Evolutionary conservation across 2,797 vertebrate species (phyloP).

Genomic region (Scolopax bukidnonensis): DNA sequence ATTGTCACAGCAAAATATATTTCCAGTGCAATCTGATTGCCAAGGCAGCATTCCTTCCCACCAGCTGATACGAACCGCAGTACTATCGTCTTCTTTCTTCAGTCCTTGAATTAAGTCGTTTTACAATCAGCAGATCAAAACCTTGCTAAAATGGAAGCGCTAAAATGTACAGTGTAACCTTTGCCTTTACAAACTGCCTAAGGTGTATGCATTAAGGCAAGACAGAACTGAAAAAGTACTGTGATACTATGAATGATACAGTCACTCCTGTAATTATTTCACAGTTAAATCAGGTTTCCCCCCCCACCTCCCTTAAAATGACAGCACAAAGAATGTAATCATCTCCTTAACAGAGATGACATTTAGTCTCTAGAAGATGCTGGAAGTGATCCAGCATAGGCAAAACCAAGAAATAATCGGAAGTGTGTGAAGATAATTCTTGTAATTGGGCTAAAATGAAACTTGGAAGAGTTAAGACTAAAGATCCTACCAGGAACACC

Average conservation of each 20-base stretch:
- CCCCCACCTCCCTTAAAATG: background rate
- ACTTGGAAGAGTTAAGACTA: conserved; percentile 33
- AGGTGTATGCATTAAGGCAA: conserved; percentile 7
- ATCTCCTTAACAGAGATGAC: conserved; percentile 33
- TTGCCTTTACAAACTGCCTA: background rate
- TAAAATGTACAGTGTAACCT: conserved; percentile 13
- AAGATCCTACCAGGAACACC: background rate
- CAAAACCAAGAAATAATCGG: background rate
- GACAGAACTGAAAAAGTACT: conserved; percentile 41
- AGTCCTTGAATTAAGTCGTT: background rate
- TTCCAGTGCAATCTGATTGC: conserved; percentile 41
- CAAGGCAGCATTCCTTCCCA: conserved; percentile 11
- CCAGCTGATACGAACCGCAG: background rate
- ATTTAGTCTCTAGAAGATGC: conserved; percentile 37
- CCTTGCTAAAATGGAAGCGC: conserved; percentile 25
- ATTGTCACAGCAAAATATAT: conserved; percentile 26
- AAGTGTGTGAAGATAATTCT: background rate
- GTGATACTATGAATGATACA: background rate
- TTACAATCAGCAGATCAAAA: conserved; percentile 30
- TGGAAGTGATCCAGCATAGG: conserved; percentile 30
- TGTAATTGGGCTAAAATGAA: background rate
- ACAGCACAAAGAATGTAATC: conserved; percentile 33
- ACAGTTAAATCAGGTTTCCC: conserved; percentile 29
- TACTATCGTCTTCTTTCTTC: background rate
- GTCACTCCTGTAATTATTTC: conserved; percentile 32